Evolutionary conservation across 2,113 vertebrate genomes (phyloP).

Genomic region (Candoia aspera): DNA sequence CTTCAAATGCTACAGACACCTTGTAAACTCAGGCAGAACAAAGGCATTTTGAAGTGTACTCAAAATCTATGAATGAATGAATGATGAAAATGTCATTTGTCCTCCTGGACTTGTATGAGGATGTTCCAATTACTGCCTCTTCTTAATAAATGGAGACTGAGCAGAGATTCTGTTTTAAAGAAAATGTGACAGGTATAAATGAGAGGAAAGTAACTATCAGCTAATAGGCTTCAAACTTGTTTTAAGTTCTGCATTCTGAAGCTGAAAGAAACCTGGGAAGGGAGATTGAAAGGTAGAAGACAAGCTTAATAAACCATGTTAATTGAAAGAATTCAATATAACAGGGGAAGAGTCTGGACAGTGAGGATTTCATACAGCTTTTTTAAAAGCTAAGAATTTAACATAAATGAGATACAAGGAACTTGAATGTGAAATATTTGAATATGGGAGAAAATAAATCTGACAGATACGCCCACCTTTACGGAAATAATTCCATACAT

Average conservation of each 20-base stretch:
- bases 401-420: neutral
- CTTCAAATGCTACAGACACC: neutral
- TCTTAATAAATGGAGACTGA: neutral
- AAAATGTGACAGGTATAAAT: neutral
- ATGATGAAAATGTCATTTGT: slow-evolving; percentile 11
- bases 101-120: neutral
- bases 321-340: neutral
- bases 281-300: neutral
- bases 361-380: neutral
- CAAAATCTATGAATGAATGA: slow-evolving; percentile 37
- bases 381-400: neutral
- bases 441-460: neutral
- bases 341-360: fast-evolving
- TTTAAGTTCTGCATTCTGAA: neutral
- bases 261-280: neutral
- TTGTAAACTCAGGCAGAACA: neutral
- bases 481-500: neutral
- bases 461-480: neutral
- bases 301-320: neutral
- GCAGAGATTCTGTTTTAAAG: neutral
- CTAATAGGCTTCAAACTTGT: neutral
- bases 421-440: neutral
- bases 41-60: slow-evolving; percentile 33
- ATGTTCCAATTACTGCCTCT: neutral
- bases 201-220: slow-evolving; percentile 1